Evolutionary conservation across 2,888 invertebrate species (phyloP).

Genomic region (Fragum sueziense): DNA sequence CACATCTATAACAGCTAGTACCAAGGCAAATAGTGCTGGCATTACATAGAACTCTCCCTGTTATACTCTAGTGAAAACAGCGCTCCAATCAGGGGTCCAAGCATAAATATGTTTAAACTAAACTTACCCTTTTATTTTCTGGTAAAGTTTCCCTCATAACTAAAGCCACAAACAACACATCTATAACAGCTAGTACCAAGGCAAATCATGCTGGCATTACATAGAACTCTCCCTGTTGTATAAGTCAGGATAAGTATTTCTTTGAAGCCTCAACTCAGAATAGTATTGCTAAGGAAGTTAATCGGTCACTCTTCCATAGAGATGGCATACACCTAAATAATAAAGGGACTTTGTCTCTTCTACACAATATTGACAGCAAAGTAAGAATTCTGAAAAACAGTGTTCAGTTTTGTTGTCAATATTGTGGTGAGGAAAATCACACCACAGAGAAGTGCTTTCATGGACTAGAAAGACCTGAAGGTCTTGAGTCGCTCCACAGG

Average conservation of each 20-base stretch:
- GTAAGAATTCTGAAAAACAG: not conserved
- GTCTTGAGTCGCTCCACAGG: too few relatives aligned
- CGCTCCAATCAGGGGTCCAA: conserved; percentile 97
- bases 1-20: conserved; percentile 90
- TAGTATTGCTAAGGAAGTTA: too few relatives aligned
- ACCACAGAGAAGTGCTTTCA: not conserved
- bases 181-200: conserved; percentile 87
- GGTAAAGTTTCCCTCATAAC: conserved; percentile 93
- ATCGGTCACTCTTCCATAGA: not conserved
- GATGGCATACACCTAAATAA: not conserved
- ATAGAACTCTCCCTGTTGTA: conserved; percentile 88
- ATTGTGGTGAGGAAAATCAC: not conserved
- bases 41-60: conserved; percentile 89
- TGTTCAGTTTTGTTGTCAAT: not conserved
- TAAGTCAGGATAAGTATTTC: too few relatives aligned
- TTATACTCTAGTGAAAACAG: conserved; percentile 79
- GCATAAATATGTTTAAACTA: too few relatives aligned
- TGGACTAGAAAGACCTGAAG: too few relatives aligned
- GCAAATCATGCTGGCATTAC: conserved; percentile 88
- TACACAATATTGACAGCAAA: not conserved
- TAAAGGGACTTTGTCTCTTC: not conserved
- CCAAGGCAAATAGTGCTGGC: conserved; percentile 86
- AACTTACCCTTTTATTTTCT: conserved; percentile 84
- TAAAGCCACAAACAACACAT: conserved; percentile 89
- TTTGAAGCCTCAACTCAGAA: too few relatives aligned